Conservation (phyloP, 2,113 vertebrate species). For the Opisthocomus hoazin region DNA sequence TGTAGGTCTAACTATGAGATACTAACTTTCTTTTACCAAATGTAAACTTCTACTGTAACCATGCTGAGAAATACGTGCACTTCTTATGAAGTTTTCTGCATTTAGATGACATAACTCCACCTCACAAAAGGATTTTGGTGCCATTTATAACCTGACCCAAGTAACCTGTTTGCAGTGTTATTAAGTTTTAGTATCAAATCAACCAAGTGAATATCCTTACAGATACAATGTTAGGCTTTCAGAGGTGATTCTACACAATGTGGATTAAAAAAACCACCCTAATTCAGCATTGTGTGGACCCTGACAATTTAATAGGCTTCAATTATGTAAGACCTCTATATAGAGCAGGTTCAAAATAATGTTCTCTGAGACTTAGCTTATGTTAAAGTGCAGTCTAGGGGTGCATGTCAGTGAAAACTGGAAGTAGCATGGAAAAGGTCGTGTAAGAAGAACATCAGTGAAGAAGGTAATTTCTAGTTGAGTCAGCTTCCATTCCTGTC, state of each 20-base stretch:
- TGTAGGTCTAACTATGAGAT: background rate
- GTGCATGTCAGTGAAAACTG: background rate
- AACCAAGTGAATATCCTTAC: background rate
- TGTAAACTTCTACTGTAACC: background rate
- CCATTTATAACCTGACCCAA: background rate
- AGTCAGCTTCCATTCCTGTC: background rate
- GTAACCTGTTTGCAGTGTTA: background rate
- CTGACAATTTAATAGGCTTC: background rate
- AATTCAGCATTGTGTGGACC: background rate
- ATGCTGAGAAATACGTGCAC: background rate
- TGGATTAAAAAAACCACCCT: background rate
- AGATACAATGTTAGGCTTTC: background rate
- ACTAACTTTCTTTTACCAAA: background rate
- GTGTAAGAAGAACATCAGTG: background rate
- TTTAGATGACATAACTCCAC: background rate
- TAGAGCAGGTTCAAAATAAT: background rate
- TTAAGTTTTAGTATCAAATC: background rate
- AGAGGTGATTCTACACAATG: background rate
- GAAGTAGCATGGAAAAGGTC: background rate
- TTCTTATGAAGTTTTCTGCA: background rate
- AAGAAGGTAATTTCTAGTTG: background rate
- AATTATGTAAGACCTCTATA: background rate
- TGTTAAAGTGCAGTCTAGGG: fast-evolving
- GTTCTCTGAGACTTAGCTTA: background rate
- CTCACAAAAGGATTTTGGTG: background rate